These are phyloP conservation scores for Leucozona laternaria DNA, from an alignment of 2,888 invertebrate species.

Conservation along the genomic window DNA sequence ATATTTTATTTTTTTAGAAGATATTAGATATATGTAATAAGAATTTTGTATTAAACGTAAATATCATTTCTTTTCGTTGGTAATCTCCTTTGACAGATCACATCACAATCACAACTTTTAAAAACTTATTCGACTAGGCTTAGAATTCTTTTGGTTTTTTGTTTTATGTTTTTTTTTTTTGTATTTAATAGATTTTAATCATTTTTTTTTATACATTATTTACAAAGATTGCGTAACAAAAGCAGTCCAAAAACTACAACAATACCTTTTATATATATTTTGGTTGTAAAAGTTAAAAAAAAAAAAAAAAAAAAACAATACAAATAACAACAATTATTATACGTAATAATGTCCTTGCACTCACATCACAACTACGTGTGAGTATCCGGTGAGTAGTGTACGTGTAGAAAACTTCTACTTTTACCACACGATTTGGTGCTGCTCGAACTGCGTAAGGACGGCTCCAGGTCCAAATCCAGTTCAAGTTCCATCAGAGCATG, in stretches of 20 bases:
- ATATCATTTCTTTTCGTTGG: constrained; percentile 65
- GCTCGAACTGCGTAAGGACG: constrained; percentile 25
- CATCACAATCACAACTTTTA: constrained; percentile 75
- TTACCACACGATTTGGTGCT: constrained; percentile 44
- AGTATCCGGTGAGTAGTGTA: constrained; percentile 64
- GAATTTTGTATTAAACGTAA: constrained; percentile 39
- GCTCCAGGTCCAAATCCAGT: constrained; percentile 38
- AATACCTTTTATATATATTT: constrained; percentile 28
- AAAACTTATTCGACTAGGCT: constrained; percentile 61
- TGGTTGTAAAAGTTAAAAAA: constrained; percentile 21
- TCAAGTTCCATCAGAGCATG: constrained; percentile 54
- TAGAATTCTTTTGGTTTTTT: constrained; percentile 12
- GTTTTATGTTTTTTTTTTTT: constrained; percentile 17
- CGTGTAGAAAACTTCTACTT: constrained; percentile 47
- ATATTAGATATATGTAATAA: constrained; percentile 17
- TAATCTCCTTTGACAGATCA: constrained; percentile 62
- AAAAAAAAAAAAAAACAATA: not conserved
- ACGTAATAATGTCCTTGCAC: constrained; percentile 25
- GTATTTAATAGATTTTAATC: constrained; percentile 26
- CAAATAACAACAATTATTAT: not conserved
- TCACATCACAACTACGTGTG: constrained; percentile 40
- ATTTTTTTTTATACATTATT: constrained; percentile 51
- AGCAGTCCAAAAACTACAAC: constrained; percentile 66
- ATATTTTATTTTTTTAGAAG: constrained; percentile 26
- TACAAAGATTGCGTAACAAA: constrained; percentile 69